These are phyloP conservation scores for Elysia chlorotica DNA, from an alignment of 1,140 invertebrate genomes.

Conservation along the genomic window DNA sequence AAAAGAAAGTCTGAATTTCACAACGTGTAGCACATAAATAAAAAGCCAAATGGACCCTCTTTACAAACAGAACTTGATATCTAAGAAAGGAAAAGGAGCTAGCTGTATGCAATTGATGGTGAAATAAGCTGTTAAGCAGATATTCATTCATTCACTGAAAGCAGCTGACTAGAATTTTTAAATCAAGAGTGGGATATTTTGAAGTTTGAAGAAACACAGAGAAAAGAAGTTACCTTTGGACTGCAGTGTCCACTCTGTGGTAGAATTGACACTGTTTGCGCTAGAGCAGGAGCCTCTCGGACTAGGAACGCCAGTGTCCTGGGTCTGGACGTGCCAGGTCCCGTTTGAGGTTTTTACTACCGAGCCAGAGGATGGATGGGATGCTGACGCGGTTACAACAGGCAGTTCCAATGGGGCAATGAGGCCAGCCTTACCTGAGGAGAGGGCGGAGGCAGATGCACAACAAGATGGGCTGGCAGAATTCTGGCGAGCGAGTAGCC, in stretches of 20 bases:
- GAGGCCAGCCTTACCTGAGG: constrained; percentile 12
- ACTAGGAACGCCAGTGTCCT: constrained; percentile 46
- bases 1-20: too few relatives aligned
- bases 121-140: too few relatives aligned
- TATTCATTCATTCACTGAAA: too few relatives aligned
- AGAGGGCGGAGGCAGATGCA: background rate
- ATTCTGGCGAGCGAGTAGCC: too few relatives aligned
- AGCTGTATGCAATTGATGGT: too few relatives aligned
- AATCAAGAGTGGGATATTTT: too few relatives aligned
- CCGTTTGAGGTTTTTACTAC: constrained; percentile 48
- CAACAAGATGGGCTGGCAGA: too few relatives aligned
- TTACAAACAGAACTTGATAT: too few relatives aligned
- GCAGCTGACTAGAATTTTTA: too few relatives aligned
- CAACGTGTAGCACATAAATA: too few relatives aligned
- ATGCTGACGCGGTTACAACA: constrained; percentile 26
- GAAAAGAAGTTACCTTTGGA: constrained; percentile 14
- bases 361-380: constrained; percentile 1
- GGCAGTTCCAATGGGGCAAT: constrained; percentile 22
- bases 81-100: too few relatives aligned
- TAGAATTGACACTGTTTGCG: constrained; percentile 55
- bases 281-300: constrained; percentile 52
- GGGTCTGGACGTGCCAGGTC: constrained; percentile 51
- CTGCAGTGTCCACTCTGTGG: constrained; percentile 58
- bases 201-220: background rate
- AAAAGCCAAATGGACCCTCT: too few relatives aligned